phyloP scores from a whole-genome alignment of 1,140 invertebrate species.

The Thaumatotibia leucotreta region DNA sequence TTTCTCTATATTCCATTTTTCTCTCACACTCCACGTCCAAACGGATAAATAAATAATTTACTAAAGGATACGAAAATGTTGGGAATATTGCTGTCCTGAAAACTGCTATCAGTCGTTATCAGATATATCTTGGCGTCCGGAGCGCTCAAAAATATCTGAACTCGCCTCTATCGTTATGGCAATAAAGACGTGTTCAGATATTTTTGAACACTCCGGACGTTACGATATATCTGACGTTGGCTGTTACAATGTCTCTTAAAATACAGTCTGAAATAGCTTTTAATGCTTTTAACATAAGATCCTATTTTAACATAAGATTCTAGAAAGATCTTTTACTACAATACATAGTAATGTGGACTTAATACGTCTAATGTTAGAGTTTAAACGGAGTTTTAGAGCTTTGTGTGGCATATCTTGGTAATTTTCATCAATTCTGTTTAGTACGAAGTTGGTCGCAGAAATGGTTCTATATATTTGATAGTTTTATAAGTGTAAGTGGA shows the following conservation, averaged over 20 bases:
- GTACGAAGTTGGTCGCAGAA: not conserved
- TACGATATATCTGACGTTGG: too few species aligned
- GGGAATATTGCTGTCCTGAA: not conserved
- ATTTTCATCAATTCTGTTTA: slow-evolving; percentile 9
- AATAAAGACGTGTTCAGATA: too few species aligned
- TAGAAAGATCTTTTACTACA: not conserved
- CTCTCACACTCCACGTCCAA: too few species aligned
- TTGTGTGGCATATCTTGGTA: not conserved
- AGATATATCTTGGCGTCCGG: too few species aligned
- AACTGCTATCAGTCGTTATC: too few species aligned
- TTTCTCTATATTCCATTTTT: too few species aligned
- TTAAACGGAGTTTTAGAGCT: not conserved
- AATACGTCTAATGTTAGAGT: not conserved
- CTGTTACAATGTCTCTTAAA: not conserved
- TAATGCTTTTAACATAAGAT: not conserved
- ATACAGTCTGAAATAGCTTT: not conserved
- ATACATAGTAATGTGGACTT: not conserved
- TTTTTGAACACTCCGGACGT: too few species aligned
- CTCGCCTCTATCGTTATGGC: too few species aligned
- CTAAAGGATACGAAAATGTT: not conserved
- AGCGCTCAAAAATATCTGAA: too few species aligned
- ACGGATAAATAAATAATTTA: not conserved
- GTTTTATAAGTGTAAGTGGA: too few species aligned
- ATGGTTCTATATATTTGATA: not conserved
- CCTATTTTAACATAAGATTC: too few species aligned